Conservation (phyloP, 2,888 invertebrate species). For the Diplazon laetatorius region DNA sequence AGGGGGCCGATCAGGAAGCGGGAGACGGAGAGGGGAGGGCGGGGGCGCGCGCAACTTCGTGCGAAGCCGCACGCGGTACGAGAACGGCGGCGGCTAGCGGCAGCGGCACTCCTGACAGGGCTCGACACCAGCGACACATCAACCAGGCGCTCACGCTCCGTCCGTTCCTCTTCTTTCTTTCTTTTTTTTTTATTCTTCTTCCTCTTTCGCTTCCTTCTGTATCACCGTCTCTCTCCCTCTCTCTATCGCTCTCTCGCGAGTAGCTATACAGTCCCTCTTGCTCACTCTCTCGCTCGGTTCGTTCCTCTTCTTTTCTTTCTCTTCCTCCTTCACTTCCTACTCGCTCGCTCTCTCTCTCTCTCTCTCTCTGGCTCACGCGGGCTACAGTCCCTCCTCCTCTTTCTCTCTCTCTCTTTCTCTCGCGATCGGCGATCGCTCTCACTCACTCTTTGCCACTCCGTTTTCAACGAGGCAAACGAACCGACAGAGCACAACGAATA, state of each 20-base stretch:
- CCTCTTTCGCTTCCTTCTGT: slow-evolving; percentile 3
- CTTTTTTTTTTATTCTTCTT: not conserved
- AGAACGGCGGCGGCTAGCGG: slow-evolving; percentile 67
- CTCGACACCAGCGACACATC: slow-evolving; percentile 75
- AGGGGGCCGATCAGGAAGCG: no score
- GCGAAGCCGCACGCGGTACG: slow-evolving; percentile 57
- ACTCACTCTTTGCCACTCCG: no score
- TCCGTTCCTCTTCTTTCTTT: slow-evolving; percentile 15
- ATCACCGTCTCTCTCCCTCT: slow-evolving; percentile 15
- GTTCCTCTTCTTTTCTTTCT: no score
- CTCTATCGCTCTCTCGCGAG: no score
- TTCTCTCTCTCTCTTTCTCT: slow-evolving; percentile 23
- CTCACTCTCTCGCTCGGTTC: slow-evolving; percentile 11
- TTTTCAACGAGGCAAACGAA: no score
- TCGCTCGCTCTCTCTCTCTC: not conserved
- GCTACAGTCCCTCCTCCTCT: slow-evolving; percentile 7
- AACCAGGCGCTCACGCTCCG: slow-evolving; percentile 47
- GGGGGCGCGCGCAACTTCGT: not conserved
- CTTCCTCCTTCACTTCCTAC: no score
- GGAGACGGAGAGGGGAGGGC: no score
- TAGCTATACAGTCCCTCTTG: no score
- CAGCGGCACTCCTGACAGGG: slow-evolving; percentile 73
- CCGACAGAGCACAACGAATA: no score
- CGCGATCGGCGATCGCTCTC: not conserved
- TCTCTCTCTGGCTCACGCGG: slow-evolving; percentile 2